phyloP scores from a whole-genome alignment of 2,113 vertebrate species.

The Clarias magur region DNA sequence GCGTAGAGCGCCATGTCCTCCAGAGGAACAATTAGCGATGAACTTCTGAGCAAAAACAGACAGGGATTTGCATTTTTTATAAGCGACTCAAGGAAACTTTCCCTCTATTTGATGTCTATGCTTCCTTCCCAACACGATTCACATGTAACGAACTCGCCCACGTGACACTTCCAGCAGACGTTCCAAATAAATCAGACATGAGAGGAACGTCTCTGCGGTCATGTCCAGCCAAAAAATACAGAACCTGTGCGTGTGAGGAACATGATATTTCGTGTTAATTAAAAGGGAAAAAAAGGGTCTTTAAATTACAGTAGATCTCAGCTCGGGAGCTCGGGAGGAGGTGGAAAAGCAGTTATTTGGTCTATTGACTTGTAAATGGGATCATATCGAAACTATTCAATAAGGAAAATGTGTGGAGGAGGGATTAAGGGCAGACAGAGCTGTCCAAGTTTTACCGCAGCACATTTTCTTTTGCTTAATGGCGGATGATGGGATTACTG shows the following conservation, averaged over 20 bases:
- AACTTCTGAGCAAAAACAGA: constrained; percentile 25
- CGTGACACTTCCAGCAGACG: neutral
- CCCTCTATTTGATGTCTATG: neutral
- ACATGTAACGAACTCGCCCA: neutral
- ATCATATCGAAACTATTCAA: neutral
- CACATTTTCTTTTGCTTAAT: constrained; percentile 3
- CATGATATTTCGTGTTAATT: neutral
- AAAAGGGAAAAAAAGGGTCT: too few relatives aligned
- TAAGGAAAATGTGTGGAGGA: neutral
- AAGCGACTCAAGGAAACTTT: neutral
- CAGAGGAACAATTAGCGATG: constrained; percentile 27
- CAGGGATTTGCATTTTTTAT: constrained; percentile 25
- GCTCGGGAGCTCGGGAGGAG: neutral
- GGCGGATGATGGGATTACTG: constrained; percentile 17
- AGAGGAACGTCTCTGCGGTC: neutral
- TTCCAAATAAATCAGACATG: neutral
- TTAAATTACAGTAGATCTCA: neutral
- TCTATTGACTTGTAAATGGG: neutral
- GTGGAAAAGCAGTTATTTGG: neutral
- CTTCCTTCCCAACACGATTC: constrained; percentile 1
- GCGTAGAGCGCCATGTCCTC: neutral
- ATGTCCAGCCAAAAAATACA: neutral
- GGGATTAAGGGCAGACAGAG: neutral
- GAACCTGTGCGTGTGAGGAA: too few relatives aligned
- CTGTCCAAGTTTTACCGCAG: neutral